Percentiles rank a stretch among this genome's conserved stretches.
Evolutionary conservation across 2,113 vertebrate species (phyloP).

Genomic region (Redunca redunca): DNA sequence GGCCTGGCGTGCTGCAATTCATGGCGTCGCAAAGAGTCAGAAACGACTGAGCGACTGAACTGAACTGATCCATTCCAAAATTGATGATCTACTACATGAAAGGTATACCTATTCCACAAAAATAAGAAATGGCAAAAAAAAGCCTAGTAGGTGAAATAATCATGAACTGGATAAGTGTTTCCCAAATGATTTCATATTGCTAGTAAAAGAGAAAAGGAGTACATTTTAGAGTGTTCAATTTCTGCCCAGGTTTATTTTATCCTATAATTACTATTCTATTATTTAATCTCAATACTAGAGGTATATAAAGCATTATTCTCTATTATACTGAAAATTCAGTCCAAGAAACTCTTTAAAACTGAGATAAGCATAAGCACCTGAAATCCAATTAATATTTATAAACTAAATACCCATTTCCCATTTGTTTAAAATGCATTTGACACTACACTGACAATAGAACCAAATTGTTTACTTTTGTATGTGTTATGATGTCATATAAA

Average conservation of each 20-base stretch:
- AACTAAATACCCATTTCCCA: neutral
- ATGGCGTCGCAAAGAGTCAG: too few relatives aligned
- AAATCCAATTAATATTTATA: neutral
- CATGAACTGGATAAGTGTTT: neutral
- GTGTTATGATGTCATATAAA: neutral
- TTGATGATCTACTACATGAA: neutral
- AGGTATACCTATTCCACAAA: neutral
- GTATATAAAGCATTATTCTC: neutral
- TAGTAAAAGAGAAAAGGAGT: neutral
- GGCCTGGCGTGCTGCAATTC: too few relatives aligned
- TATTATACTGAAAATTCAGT: neutral
- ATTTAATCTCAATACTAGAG: neutral
- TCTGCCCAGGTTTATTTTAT: neutral
- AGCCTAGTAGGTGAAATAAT: neutral
- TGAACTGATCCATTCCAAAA: neutral
- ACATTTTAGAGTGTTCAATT: neutral
- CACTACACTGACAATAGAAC: neutral
- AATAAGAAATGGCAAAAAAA: constrained; percentile 12
- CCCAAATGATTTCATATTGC: neutral
- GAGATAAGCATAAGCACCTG: neutral
- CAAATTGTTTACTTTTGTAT: neutral
- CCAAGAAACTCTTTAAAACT: constrained; percentile 10
- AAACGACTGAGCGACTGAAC: too few relatives aligned
- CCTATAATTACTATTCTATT: neutral
- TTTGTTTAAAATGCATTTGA: neutral